A percentile compares a stretch with the other conserved stretches of the same genome.
Evolutionary conservation across 1,140 invertebrate species (phyloP).

Genomic region (Onthophagus taurus): DNA sequence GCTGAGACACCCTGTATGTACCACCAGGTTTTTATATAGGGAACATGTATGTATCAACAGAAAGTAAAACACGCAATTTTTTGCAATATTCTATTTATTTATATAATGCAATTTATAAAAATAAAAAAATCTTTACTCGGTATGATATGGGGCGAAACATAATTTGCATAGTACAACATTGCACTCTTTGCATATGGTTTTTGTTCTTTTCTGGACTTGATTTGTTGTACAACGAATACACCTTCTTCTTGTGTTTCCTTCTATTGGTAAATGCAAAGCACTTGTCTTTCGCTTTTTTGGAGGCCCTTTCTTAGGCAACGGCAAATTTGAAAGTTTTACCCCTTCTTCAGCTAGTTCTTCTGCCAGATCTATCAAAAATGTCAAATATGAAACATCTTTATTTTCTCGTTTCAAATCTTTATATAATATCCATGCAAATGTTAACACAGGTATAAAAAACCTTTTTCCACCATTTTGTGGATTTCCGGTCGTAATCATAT

Average conservation of each 20-base stretch:
- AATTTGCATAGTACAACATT: conserved; percentile 17
- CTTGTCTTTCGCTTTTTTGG: conserved; percentile 12
- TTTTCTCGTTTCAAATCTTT: conserved; percentile 14
- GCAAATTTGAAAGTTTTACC: conserved; percentile 13
- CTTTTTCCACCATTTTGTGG: conserved; percentile 30
- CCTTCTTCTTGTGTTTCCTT: conserved; percentile 16
- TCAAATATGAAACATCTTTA: conserved; percentile 13
- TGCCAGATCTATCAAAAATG: conserved; percentile 17
- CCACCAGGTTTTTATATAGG: too few species aligned
- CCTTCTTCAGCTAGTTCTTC: conserved; percentile 18
- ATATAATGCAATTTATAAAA: too few species aligned
- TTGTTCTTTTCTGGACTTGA: conserved; percentile 18
- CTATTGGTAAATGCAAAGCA: conserved; percentile 14
- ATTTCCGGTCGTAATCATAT: conserved; percentile 24
- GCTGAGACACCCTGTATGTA: too few species aligned
- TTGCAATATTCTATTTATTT: too few species aligned
- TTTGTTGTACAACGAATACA: conserved; percentile 8
- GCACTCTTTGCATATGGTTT: conserved; percentile 17
- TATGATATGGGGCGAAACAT: conserved; percentile 20
- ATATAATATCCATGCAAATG: conserved; percentile 19
- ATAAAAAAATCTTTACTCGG: too few species aligned
- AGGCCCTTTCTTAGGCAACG: conserved; percentile 6
- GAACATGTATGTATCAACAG: too few species aligned
- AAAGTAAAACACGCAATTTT: too few species aligned
- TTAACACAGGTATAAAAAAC: conserved; percentile 22